Evolutionary conservation across 2,797 vertebrate genomes (phyloP), one percentile per base, ranked within the genome.

Genomic region (Enteromius trimaculatus): DNA sequence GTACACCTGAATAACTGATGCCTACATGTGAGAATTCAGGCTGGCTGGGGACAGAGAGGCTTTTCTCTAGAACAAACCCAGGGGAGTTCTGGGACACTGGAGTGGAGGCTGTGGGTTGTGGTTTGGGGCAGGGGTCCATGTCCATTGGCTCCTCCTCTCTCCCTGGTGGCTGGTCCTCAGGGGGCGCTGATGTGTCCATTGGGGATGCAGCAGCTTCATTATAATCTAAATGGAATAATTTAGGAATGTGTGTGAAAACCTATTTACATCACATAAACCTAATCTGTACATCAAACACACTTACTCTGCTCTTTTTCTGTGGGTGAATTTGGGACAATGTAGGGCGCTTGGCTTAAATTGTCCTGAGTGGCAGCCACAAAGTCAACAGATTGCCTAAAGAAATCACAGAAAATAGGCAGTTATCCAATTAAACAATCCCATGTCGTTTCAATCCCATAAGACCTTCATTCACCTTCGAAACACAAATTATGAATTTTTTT

Each of bases 1-100:
- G 51, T 60, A 44, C 6, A 60, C 42, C 34, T n/a, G 1, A 62
- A 77, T 19, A 60, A 74, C 1, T 5, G 85, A 86, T 60, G 72
- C 96, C 85, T 92, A 99, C 98, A 23, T 99, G 97, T 85, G 98
- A 99, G 85, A 99, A 96, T 47, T 97, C 95, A 0, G 97, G 98
- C 88, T 97, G 98, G 10, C 96, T 96, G 3, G 97, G 98, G 39
- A 96, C 3, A 62, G 95, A 92, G 4, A 97, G 91, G 14, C 92
- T 92, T 80, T 87, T 90, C 31, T 95, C 95, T 23, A 95, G 85
- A 44, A 87, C 90, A 83, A 95, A 95, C 76, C 88, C 83, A 44
- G 95, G 94, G 14, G 93, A 90, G 80, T 91, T 95, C 89, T 95
- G 96, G 75, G 95, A 96, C 19, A 95, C 88, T 0, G 96, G 96